These are phyloP conservation scores for Holacanthella duospinosa DNA, from an alignment of 2,888 invertebrate species.

Conservation along the genomic window DNA sequence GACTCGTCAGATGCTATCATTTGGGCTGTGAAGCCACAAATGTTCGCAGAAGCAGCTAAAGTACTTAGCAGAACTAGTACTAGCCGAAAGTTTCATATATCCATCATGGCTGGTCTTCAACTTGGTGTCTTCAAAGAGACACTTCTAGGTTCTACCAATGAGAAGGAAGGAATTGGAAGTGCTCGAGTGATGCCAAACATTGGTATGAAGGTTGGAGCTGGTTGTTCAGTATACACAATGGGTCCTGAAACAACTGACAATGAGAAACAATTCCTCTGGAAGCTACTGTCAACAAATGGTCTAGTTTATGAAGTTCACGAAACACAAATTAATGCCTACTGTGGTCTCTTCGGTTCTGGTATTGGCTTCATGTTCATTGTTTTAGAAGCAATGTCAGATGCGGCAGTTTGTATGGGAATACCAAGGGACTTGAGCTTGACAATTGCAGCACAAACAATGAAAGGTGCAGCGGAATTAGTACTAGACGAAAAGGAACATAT, in stretches of 20 bases:
- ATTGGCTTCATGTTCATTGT: constrained; percentile 88
- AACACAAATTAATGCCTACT: constrained; percentile 75
- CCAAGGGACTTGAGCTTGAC: constrained; percentile 75
- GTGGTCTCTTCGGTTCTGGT: constrained; percentile 87
- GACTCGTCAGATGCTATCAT: constrained; percentile 18
- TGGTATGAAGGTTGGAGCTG: constrained; percentile 23
- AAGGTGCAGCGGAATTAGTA: constrained; percentile 85
- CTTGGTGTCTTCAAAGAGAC: constrained; percentile 15
- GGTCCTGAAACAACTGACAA: constrained; percentile 56
- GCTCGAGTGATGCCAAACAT: constrained; percentile 32
- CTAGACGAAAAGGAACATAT: constrained; percentile 44
- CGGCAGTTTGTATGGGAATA: constrained; percentile 88
- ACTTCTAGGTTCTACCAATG: not conserved
- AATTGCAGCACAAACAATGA: constrained; percentile 80
- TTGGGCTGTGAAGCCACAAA: constrained; percentile 31
- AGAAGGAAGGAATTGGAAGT: constrained; percentile 5
- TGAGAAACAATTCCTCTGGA: constrained; percentile 49
- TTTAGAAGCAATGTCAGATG: constrained; percentile 90
- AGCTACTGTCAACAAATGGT: constrained; percentile 67
- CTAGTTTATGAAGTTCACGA: constrained; percentile 81
- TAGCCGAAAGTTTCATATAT: constrained; percentile 18
- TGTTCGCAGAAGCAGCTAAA: constrained; percentile 16
- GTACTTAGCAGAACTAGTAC: not conserved
- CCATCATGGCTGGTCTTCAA: constrained; percentile 27
- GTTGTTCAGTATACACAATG: constrained; percentile 60